Percentiles rank a stretch among this genome's conserved stretches.
Conservation (phyloP, 2,113 vertebrate genomes). For the Rhineura floridana region DNA sequence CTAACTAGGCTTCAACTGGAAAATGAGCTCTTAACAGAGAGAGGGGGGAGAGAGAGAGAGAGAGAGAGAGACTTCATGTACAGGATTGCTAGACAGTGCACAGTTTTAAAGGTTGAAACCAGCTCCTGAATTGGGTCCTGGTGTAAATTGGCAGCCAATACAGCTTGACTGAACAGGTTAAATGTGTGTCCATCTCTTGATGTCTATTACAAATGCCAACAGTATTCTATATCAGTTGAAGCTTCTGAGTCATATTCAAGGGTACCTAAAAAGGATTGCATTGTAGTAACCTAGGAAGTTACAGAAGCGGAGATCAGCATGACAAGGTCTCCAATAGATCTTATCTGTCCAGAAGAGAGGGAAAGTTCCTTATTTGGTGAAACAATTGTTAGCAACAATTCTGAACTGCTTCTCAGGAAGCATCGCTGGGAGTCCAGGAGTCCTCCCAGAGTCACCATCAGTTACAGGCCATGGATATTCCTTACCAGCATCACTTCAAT, state of each 20-base stretch:
- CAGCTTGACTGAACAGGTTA: neutral
- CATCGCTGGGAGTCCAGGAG: neutral
- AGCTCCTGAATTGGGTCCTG: neutral
- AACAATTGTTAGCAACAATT: neutral
- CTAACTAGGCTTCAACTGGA: neutral
- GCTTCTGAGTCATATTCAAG: neutral
- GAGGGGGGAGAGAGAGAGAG: too few relatives aligned
- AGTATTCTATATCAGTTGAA: neutral
- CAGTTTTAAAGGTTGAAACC: neutral
- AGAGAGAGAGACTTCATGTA: too few relatives aligned
- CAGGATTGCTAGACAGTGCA: neutral
- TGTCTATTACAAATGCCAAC: neutral
- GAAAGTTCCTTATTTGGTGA: neutral
- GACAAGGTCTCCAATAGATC: too few relatives aligned
- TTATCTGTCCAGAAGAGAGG: neutral
- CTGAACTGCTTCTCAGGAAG: neutral
- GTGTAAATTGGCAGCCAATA: neutral
- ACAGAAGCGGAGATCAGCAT: neutral
- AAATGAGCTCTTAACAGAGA: too few relatives aligned
- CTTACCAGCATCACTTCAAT: neutral
- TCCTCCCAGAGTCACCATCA: neutral
- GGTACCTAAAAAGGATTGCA: neutral
- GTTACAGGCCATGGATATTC: neutral
- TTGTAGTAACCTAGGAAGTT: neutral
- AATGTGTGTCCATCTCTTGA: neutral